Percentiles rank a stretch among this genome's conserved stretches.
phyloP scores from a whole-genome alignment of 2,888 invertebrate species.

The Stenotaenia linearis region DNA sequence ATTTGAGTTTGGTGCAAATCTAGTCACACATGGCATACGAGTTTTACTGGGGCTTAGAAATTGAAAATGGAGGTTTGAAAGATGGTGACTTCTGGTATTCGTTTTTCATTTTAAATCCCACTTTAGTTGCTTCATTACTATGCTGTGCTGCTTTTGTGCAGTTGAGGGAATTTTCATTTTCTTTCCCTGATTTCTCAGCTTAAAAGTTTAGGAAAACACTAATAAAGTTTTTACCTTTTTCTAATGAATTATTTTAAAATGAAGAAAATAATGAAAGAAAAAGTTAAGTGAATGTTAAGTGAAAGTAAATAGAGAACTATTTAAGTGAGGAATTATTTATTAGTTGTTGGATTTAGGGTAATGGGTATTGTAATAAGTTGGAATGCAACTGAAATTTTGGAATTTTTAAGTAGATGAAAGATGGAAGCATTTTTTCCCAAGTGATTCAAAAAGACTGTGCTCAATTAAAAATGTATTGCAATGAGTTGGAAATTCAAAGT shows the following conservation, averaged over 20 bases:
- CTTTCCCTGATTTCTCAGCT: neutral
- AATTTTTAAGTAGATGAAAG: too few species aligned
- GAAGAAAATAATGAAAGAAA: too few species aligned
- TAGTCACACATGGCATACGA: neutral
- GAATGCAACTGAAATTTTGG: too few species aligned
- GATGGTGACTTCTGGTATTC: neutral
- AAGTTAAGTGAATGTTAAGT: too few species aligned
- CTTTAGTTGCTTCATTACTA: neutral
- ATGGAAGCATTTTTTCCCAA: too few species aligned
- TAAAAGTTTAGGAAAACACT: neutral
- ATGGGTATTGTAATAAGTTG: too few species aligned
- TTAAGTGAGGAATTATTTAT: too few species aligned
- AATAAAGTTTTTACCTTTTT: neutral
- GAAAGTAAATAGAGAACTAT: too few species aligned
- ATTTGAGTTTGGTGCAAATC: conserved; percentile 6
- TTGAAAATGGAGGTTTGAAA: neutral
- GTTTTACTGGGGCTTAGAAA: neutral
- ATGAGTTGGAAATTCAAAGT: too few species aligned
- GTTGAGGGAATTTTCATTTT: neutral
- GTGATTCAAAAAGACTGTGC: too few species aligned
- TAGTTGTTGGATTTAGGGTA: too few species aligned
- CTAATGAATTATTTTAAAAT: neutral
- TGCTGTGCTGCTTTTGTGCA: neutral
- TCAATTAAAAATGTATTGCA: too few species aligned
- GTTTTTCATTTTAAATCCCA: neutral